These are phyloP conservation scores for Littorina saxatilis DNA, from an alignment of 1,140 invertebrate species.

Conservation along the genomic window DNA sequence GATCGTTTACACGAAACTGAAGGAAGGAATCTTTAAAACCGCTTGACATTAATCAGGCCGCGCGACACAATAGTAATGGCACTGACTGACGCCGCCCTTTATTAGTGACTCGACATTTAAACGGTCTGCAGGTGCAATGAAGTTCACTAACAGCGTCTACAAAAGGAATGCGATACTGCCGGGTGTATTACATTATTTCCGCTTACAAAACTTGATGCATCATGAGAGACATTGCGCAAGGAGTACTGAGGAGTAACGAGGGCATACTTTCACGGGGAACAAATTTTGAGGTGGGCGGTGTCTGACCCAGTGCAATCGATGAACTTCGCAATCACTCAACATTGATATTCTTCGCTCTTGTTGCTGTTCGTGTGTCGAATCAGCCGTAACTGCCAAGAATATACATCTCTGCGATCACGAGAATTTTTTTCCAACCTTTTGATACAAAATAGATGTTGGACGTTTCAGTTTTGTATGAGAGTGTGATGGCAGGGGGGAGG, in stretches of 20 bases:
- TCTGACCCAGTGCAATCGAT: constrained; percentile 12
- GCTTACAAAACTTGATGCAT: too few species aligned
- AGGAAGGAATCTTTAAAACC: background rate
- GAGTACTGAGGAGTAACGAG: background rate
- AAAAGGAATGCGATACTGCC: too few species aligned
- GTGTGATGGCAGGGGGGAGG: constrained; percentile 26
- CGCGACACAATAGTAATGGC: too few species aligned
- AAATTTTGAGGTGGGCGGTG: background rate
- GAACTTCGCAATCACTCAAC: background rate
- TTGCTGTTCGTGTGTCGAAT: background rate
- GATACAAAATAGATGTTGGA: constrained; percentile 24
- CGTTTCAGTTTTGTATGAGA: constrained; percentile 8
- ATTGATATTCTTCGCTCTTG: background rate
- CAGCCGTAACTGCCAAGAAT: background rate
- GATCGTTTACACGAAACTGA: background rate
- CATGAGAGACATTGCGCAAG: background rate
- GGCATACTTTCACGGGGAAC: constrained; percentile 11
- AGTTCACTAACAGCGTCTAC: background rate
- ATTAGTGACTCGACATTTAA: background rate
- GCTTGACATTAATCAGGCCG: background rate
- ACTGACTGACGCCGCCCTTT: background rate
- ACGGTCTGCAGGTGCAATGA: too few species aligned
- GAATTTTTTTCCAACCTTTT: background rate
- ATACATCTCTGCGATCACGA: background rate
- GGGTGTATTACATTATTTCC: too few species aligned